These are phyloP conservation scores for Amiota communis DNA, from an alignment of 2,888 invertebrate species.

Conservation along the genomic window DNA sequence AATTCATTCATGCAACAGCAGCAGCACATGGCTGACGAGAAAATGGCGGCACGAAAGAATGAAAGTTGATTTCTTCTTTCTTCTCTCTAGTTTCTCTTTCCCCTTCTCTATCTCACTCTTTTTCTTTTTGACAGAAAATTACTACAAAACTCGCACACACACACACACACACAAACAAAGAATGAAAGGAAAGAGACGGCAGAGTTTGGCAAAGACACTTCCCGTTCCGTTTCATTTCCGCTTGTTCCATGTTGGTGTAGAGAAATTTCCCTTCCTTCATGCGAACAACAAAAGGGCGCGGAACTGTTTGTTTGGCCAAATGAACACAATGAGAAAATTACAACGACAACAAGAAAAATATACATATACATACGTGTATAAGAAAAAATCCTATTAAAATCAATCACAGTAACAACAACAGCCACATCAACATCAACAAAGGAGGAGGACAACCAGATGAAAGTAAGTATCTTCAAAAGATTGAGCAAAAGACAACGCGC, in stretches of 20 bases:
- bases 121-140: slow-evolving; percentile 14
- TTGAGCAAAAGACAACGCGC: slow-evolving; percentile 1
- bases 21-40: slow-evolving; percentile 18
- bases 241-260: not conserved
- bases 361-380: not conserved
- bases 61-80: slow-evolving; percentile 5
- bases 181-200: not conserved
- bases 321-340: slow-evolving; percentile 48
- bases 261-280: slow-evolving; percentile 37
- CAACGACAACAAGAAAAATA: slow-evolving; percentile 56
- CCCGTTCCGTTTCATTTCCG: slow-evolving; percentile 34
- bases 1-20: slow-evolving; percentile 21
- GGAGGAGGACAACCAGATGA: not conserved
- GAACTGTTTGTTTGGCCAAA: slow-evolving; percentile 35
- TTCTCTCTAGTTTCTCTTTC: too few relatives aligned
- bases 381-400: not conserved
- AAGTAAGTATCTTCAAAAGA: slow-evolving; percentile 21
- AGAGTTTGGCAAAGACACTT: slow-evolving; percentile 36
- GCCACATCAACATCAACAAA: slow-evolving; percentile 25
- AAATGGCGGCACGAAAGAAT: not conserved
- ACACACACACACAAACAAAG: not conserved
- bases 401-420: not conserved
- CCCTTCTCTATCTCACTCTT: not conserved
- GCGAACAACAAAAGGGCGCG: slow-evolving; percentile 28
- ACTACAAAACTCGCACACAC: not conserved